These are phyloP conservation scores for Drosophila novamexicana DNA, from an alignment of 1,140 invertebrate genomes.

Conservation along the genomic window DNA sequence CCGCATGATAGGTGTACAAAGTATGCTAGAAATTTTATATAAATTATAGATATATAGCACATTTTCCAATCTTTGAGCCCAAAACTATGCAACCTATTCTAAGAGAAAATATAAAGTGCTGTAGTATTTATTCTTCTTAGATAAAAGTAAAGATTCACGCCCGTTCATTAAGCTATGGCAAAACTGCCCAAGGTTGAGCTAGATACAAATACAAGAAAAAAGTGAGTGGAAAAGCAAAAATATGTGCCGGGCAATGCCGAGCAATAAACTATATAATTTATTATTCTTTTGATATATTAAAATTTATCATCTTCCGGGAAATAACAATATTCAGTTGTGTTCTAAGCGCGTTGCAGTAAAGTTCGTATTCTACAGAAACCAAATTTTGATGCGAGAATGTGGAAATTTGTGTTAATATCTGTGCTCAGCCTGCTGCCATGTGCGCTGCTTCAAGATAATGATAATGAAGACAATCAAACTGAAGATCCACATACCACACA, in stretches of 20 bases:
- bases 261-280: too few species aligned
- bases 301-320: not conserved
- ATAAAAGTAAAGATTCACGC: not conserved
- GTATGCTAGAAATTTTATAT: constrained; percentile 15
- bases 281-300: not conserved
- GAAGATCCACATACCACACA: not conserved
- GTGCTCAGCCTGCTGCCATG: not conserved
- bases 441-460: constrained; percentile 1
- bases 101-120: not conserved
- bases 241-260: too few species aligned
- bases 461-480: not conserved
- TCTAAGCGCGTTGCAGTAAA: not conserved
- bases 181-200: too few species aligned
- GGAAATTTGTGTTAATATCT: not conserved
- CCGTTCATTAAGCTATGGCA: too few species aligned
- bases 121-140: not conserved
- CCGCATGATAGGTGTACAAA: not conserved
- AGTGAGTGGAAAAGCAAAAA: too few species aligned
- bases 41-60: not conserved
- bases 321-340: constrained; percentile 3
- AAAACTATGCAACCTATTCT: constrained; percentile 15
- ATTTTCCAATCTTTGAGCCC: constrained; percentile 13
- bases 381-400: constrained; percentile 3
- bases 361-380: not conserved
- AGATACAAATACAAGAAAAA: too few species aligned